phyloP scores from a whole-genome alignment of 2,797 vertebrate species.

The Iguana delicatissima region DNA sequence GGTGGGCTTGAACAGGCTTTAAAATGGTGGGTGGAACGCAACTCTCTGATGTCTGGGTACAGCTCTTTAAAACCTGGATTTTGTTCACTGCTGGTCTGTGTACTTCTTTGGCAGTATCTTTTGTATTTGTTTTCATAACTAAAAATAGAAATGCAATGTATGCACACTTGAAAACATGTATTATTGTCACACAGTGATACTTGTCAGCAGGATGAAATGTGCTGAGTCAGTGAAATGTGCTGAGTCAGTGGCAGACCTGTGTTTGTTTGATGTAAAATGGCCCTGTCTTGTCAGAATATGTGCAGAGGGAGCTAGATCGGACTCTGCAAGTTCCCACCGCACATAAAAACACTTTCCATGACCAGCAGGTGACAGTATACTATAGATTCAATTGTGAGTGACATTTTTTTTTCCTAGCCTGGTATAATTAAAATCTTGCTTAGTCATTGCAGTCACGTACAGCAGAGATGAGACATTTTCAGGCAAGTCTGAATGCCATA shows the following conservation, averaged over 20 bases:
- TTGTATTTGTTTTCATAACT: not conserved
- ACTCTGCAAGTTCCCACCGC: no score
- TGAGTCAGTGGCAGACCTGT: not conserved
- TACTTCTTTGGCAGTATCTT: no score
- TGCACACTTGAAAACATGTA: no score
- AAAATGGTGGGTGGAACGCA: no score
- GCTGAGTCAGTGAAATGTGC: not conserved
- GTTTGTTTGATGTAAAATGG: not conserved
- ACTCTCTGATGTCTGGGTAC: no score
- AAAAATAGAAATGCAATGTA: not conserved
- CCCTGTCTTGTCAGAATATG: no score
- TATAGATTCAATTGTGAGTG: slow-evolving; percentile 45
- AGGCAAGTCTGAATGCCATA: not conserved
- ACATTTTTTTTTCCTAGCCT: not conserved
- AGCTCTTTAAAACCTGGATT: no score
- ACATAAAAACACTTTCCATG: slow-evolving; percentile 16
- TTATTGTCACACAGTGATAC: no score
- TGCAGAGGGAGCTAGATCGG: not conserved
- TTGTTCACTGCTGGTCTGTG: no score
- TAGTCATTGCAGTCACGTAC: slow-evolving; percentile 15
- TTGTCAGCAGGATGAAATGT: not conserved
- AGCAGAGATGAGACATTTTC: slow-evolving; percentile 19
- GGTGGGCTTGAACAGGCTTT: no score
- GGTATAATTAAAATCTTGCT: slow-evolving; percentile 17
- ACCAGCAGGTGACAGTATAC: slow-evolving; percentile 77